Evolutionary conservation across 2,888 invertebrate genomes (phyloP).

Genomic region (Nemotelus pantherinus): DNA sequence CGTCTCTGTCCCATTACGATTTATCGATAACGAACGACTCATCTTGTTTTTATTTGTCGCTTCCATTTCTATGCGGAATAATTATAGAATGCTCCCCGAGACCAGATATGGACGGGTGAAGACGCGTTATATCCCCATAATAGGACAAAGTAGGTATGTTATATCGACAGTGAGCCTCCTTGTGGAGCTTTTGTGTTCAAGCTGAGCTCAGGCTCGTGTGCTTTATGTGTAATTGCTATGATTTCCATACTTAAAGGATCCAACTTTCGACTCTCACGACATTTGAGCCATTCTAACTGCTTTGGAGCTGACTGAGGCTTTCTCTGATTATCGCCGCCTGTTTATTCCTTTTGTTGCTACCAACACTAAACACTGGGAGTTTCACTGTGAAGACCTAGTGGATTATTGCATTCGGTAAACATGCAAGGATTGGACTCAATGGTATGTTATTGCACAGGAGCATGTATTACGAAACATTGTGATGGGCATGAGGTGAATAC

Average conservation of each 20-base stretch:
- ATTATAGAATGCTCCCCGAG: too few species aligned
- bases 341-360: not conserved
- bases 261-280: not conserved
- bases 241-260: constrained; percentile 22
- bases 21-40: not conserved
- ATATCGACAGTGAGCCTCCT: too few species aligned
- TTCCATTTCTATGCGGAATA: not conserved
- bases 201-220: not conserved
- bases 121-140: too few species aligned
- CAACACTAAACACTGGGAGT: not conserved
- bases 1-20: not conserved
- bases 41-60: not conserved
- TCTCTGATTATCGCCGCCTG: too few species aligned
- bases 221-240: constrained; percentile 7
- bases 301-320: not conserved
- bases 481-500: not conserved
- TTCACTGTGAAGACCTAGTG: not conserved
- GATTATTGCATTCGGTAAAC: not conserved
- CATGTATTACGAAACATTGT: not conserved
- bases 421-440: not conserved
- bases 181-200: too few species aligned
- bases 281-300: not conserved
- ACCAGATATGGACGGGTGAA: too few species aligned
- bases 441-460: too few species aligned
- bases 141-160: too few species aligned